Base-by-base conservation (phyloP, 2,113 vertebrate genomes). In the Pluvialis apricaria region DNA sequence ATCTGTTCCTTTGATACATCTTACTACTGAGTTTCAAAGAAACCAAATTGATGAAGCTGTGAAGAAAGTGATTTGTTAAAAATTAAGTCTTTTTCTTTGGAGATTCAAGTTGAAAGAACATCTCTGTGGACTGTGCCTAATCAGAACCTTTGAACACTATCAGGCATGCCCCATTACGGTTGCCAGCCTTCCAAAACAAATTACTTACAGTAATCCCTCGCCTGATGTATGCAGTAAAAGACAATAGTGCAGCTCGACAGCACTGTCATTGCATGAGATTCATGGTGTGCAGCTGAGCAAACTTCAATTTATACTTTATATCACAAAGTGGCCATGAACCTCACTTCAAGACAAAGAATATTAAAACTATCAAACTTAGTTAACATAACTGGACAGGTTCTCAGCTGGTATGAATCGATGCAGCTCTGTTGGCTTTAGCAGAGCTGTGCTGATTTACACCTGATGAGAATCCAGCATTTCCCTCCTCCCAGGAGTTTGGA, bases 221-320 rank as follows among this genome's bases (percentile, higher is more conserved):
- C 79, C 86, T 97, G 96, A 96, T 96, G 61, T 93, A 84, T 93
- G 84, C 83, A 84, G 83, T 76, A 94, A 93, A 96, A 97, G 88
- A 97, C 96, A 97, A 97, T 73, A 97, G 91, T 36, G 21, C 83
- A 91, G 90, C 90, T 94, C 8, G 1, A 94, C 65, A 91, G 78
- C 65, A 45, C 78, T 80, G 80, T 82, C 82, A 75, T 61, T 90
- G 78, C 29, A 44, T 26, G 91, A 98, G 98, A 99, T 98, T 98
- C 98, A 98, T 98, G 89, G 92, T 36, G 42, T 82, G 57, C 97
- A 98, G 97, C 97, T 98, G 96, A 97, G 95, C 68, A 97, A 98
- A 97, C 86, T 96, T 97, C 93, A 96, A 29, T 97, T 96, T 96
- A 95, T 87, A 88, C 71, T 96, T 93, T 92, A 65, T 93, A 97